Evolutionary conservation across 2,113 vertebrate species (phyloP).

Genomic region (Myodes glareolus): DNA sequence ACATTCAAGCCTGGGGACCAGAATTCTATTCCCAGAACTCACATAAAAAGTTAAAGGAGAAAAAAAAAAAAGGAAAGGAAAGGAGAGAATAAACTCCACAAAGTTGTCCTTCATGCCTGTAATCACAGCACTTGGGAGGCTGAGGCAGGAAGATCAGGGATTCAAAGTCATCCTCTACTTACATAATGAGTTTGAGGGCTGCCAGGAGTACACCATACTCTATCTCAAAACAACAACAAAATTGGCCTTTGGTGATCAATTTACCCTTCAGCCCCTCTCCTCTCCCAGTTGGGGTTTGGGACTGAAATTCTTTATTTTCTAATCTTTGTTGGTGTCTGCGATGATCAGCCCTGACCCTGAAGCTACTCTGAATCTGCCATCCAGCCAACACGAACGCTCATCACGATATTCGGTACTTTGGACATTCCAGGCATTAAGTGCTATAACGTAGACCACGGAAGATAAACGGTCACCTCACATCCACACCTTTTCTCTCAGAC

Average conservation of each 20-base stretch:
- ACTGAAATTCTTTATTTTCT: background rate
- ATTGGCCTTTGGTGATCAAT: background rate
- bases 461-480: background rate
- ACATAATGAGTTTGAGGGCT: background rate
- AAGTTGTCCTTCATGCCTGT: background rate
- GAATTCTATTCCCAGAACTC: background rate
- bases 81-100: background rate
- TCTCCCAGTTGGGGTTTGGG: background rate
- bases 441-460: background rate
- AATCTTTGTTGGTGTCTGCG: background rate
- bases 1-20: background rate
- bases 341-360: background rate
- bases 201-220: background rate
- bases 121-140: background rate
- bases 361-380: background rate
- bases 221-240: background rate
- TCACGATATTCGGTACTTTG: background rate
- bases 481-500: too few species aligned
- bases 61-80: background rate
- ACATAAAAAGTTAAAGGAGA: too few species aligned
- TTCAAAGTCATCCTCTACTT: background rate
- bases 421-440: background rate
- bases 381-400: background rate
- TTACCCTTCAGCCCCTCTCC: background rate
- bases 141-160: background rate